Base-by-base conservation (phyloP, 2,888 invertebrate species). In the Rutpela maculata region DNA sequence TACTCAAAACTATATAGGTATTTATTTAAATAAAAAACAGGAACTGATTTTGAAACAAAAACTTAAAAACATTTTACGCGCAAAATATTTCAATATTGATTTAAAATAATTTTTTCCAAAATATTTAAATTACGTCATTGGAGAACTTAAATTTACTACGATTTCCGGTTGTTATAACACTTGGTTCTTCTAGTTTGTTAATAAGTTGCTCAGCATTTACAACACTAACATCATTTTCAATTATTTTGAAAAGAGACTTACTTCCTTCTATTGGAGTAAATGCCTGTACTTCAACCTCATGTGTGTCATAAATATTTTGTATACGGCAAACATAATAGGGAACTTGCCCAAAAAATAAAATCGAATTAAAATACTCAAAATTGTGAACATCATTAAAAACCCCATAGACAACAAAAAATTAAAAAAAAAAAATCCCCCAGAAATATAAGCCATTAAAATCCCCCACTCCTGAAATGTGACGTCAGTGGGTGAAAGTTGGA, bases 241-340 rank as follows among this genome's bases (percentile, higher is more conserved):
- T 68, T 19, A 68, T 31, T 68, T 55, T 68, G 68, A 9, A 68
- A 68, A 68, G 22, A 55, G 15, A n/a, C n/a, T 68, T 68, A 19
- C 50, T 68, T 15, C 4, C 35, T 31, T 57, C 69, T 57, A 57
- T 57, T 57, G 69, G 35, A 18, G 57, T 69, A 69, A n/a, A n/a
- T n/a, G n/a, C n/a, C n/a, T n/a, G n/a, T n/a, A n/a, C 69, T 69
- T 69, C 69, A 57, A 69, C 35, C 6, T 69, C 69, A 69, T n/a
- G 12, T 31, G 56, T 69, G 31, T 69, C 69, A n/a, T n/a, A 69
- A 69, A 57, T 57, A 69, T 69, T 57, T 26, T 35, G n/a, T 35
- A 55, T 26, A 31, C n/a, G n/a, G n/a, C n/a, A n/a, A n/a, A n/a
- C n/a, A n/a, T n/a, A n/a, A n/a, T n/a, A n/a, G n/a, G n/a, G n/a